Percentiles rank a stretch among this genome's conserved stretches.
These are phyloP conservation scores for Mustela lutreola DNA, from an alignment of 2,113 vertebrate species.

Conservation along the genomic window DNA sequence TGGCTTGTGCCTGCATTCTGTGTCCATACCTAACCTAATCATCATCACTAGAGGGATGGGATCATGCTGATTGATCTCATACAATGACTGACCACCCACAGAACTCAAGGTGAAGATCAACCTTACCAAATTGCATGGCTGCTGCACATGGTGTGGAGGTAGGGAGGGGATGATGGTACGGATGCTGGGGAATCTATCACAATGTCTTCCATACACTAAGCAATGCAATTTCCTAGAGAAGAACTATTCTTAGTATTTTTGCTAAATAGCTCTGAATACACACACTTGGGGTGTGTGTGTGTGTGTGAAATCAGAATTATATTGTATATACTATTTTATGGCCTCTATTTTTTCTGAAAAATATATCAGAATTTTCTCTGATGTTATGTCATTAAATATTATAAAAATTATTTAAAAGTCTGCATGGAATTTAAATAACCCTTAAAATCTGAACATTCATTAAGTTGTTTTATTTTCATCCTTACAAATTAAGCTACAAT, in stretches of 20 bases:
- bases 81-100: neutral
- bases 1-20: neutral
- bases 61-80: neutral
- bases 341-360: conserved; percentile 33
- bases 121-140: neutral
- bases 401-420: conserved; percentile 47
- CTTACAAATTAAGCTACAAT: conserved; percentile 28
- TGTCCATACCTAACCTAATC: neutral
- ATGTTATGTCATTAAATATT: conserved; percentile 17
- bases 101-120: neutral
- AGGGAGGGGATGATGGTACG: neutral
- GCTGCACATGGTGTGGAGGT: neutral
- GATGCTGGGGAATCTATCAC: neutral
- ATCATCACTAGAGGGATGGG: neutral
- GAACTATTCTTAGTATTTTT: neutral
- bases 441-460: neutral
- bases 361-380: neutral
- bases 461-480: neutral
- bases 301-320: neutral
- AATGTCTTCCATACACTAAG: neutral
- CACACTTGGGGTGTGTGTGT: neutral
- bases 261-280: neutral
- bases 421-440: neutral
- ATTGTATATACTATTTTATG: neutral
- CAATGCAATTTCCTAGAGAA: neutral